phyloP scores from a whole-genome alignment of 2,797 vertebrate genomes.

The Helostoma temminkii region DNA sequence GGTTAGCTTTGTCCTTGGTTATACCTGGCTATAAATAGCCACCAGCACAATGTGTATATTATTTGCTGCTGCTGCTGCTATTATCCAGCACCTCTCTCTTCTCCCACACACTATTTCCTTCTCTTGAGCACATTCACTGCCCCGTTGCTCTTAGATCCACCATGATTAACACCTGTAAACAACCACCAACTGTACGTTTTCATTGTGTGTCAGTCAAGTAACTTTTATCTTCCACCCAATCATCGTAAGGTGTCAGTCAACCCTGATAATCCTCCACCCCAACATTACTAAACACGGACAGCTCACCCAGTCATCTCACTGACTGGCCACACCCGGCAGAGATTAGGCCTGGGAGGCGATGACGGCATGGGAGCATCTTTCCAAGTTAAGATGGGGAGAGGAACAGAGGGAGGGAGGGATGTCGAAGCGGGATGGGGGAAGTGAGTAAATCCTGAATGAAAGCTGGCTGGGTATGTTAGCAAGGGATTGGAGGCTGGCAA shows the following conservation, averaged over 20 bases:
- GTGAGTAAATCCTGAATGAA: conserved; percentile 75
- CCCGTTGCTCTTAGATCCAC: conserved; percentile 40
- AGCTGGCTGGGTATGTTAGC: conserved; percentile 49
- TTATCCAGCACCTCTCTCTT: conserved; percentile 61
- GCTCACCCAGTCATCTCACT: conserved; percentile 77
- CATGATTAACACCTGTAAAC: conserved; percentile 48
- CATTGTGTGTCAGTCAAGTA: conserved; percentile 38
- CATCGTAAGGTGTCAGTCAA: conserved; percentile 42
- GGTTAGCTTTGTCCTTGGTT: conserved; percentile 68
- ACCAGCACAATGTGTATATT: conserved; percentile 64
- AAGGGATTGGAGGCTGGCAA: conserved; percentile 50
- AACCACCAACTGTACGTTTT: conserved; percentile 27
- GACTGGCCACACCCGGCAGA: conserved; percentile 75
- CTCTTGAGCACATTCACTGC: conserved; percentile 46
- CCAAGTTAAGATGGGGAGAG: conserved; percentile 50
- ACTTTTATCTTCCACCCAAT: conserved; percentile 42
- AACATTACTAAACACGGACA: conserved; percentile 61
- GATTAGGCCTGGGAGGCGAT: conserved; percentile 72
- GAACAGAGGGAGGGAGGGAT: not conserved
- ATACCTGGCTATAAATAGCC: conserved; percentile 76
- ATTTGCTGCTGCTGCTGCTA: conserved; percentile 54
- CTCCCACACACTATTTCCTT: conserved; percentile 46
- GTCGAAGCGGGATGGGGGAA: conserved; percentile 24
- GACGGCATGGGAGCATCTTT: conserved; percentile 68
- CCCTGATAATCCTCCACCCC: conserved; percentile 33